Conservation (phyloP, 30 jellyfish, hydroid and myxozoan genomes). For the Turritopsis dohrnii region DNA sequence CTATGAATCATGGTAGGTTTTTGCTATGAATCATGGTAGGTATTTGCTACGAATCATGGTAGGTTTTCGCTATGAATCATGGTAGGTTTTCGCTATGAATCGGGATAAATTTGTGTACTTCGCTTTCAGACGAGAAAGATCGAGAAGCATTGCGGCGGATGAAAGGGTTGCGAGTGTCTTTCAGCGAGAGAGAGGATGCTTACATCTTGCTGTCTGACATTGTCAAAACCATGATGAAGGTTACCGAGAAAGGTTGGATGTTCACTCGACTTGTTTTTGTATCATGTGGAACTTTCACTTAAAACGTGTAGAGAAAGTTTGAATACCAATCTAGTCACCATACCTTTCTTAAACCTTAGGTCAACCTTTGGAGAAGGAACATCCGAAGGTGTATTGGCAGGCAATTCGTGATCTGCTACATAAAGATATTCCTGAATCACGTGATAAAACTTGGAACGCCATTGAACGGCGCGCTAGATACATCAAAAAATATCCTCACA, state of each 20-base stretch:
- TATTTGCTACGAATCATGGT: slow-evolving; percentile 18
- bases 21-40: slow-evolving; percentile 22
- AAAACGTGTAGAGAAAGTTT: neutral
- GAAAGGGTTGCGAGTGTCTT: slow-evolving; percentile 47
- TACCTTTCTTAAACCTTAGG: slow-evolving; percentile 1
- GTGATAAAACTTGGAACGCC: slow-evolving; percentile 66
- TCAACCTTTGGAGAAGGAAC: slow-evolving; percentile 28
- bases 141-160: slow-evolving; percentile 54
- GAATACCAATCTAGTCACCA: neutral
- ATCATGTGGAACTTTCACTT: too few relatives aligned
- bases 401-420: slow-evolving; percentile 54
- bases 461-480: slow-evolving; percentile 61
- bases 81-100: neutral
- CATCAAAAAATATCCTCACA: slow-evolving; percentile 40
- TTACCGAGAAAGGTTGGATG: slow-evolving; percentile 40
- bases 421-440: slow-evolving; percentile 57
- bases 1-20: slow-evolving; percentile 19
- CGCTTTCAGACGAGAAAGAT: slow-evolving; percentile 50
- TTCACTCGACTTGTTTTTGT: too few relatives aligned
- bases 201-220: slow-evolving; percentile 54
- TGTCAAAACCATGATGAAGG: slow-evolving; percentile 34
- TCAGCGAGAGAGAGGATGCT: slow-evolving; percentile 60
- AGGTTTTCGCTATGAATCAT: too few relatives aligned
- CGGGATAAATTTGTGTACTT: neutral
- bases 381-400: slow-evolving; percentile 38